Percentiles rank a stretch among this genome's conserved stretches.
These are phyloP conservation scores for Aplysina aerophoba DNA, from an alignment of 37 sponge, comb jelly and placozoan genomes.

Conservation along the genomic window DNA sequence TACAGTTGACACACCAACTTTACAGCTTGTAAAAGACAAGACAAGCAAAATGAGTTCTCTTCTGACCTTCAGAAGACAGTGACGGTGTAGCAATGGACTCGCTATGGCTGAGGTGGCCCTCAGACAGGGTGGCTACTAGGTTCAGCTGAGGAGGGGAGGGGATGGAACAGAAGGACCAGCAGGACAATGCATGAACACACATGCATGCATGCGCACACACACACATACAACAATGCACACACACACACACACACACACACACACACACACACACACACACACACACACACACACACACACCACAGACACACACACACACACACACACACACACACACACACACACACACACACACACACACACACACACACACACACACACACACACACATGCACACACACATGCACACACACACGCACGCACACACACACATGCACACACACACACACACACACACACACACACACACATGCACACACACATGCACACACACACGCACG, in stretches of 20 bases:
- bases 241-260: slow-evolving; percentile 41
- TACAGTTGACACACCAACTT: neutral
- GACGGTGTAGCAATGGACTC: neutral
- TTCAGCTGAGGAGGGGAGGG: slow-evolving; percentile 21
- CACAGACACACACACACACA: too few relatives aligned
- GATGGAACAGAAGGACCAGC: too few relatives aligned
- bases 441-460: slow-evolving; percentile 41
- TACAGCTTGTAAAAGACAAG: too few relatives aligned
- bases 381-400: neutral
- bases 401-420: too few relatives aligned
- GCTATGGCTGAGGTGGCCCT: neutral
- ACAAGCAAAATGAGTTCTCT: too few relatives aligned
- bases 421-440: neutral
- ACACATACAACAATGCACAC: neutral
- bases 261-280: slow-evolving; percentile 41
- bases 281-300: neutral
- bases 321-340: slow-evolving; percentile 49
- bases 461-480: slow-evolving; percentile 34
- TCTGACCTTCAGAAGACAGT: slow-evolving; percentile 3
- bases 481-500: neutral
- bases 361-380: slow-evolving; percentile 29
- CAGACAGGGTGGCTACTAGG: slow-evolving; percentile 24
- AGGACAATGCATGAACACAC: too few relatives aligned
- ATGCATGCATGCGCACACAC: too few relatives aligned
- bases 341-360: slow-evolving; percentile 43